Evolutionary conservation across 1,140 invertebrate genomes (phyloP), one percentile per base, ranked within the genome.

Genomic region (Sycophila sp.): DNA sequence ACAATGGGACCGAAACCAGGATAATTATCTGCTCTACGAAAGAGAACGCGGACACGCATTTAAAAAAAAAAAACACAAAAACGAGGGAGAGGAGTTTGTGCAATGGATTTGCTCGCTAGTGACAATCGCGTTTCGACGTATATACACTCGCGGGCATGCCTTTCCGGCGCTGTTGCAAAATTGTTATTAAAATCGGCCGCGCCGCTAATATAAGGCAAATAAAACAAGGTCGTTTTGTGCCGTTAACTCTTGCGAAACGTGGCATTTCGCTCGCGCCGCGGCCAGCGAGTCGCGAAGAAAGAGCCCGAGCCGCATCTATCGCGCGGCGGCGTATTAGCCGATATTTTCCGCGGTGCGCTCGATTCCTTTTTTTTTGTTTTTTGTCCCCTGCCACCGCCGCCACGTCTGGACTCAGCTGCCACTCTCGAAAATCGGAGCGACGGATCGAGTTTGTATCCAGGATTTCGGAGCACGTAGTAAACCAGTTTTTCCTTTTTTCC

Each of bases 211-310:
- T 24, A 8, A 1, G 4, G 36, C 19, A 53, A 10, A 45, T 53
- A 32, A 34, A 58, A 58, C 13, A 56, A 67, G 51, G 51, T 67
- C 53, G 7, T 15, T n/a, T n/a, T 13, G 26, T 19, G 53, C n/a
- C 45, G 26, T 34, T 36, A 47, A n/a, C 24, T 58, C 38, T 56
- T 45, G 42, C 51, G 38, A 67, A 56, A 67, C 24, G 24, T 17
- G 2, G 19, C 26, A 32, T 19, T 58, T 66, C 47, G 64, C 38
- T 67, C 64, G 38, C 17, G 15, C 5, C 38, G 24, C n/a, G 13
- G 49, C 30, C 22, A 55, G 28, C 49, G 11, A n/a, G n/a, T n/a
- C n/a, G 4, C 28, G 17, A 67, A 45, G 51, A 56, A 66, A 64
- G 34, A 38, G 59, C 42, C 63, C 17, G 15, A 47, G 45, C 24